phyloP scores from a whole-genome alignment of 2,888 invertebrate species.

The Torymus auratus region DNA sequence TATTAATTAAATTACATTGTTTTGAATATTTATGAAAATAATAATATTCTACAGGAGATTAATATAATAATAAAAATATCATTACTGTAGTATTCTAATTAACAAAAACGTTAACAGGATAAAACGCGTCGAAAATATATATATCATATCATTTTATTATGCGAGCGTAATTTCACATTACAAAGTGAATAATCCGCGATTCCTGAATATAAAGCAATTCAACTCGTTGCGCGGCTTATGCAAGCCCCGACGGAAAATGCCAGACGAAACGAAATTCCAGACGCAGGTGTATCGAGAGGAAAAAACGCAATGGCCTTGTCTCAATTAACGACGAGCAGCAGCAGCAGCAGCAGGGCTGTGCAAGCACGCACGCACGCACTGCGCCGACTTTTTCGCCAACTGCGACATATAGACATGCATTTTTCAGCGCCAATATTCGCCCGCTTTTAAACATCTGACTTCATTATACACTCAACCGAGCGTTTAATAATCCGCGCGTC shows the following conservation, averaged over 20 bases:
- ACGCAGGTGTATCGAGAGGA: conserved; percentile 26
- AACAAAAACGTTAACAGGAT: no score
- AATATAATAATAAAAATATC: no score
- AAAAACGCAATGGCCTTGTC: conserved; percentile 29
- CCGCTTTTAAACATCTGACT: conserved; percentile 19
- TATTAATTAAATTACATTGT: no score
- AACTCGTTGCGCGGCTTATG: background rate
- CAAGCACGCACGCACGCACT: conserved; percentile 3
- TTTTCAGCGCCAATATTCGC: conserved; percentile 24
- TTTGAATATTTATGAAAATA: no score
- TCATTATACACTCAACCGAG: conserved; percentile 8
- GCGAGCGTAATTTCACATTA: no score
- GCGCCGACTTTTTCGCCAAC: conserved; percentile 6
- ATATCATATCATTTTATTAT: no score
- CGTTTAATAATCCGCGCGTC: conserved; percentile 3
- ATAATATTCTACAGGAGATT: no score
- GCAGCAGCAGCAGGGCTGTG: background rate
- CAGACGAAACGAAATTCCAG: conserved; percentile 34
- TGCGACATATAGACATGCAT: conserved; percentile 5
- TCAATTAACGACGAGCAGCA: conserved; percentile 22
- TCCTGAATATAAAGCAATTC: no score
- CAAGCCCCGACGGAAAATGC: conserved; percentile 13
- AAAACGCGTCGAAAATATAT: no score
- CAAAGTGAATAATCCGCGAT: no score
- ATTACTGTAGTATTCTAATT: no score